phyloP scores from a whole-genome alignment of 1,140 invertebrate genomes.

The Zaprionus africanus region DNA sequence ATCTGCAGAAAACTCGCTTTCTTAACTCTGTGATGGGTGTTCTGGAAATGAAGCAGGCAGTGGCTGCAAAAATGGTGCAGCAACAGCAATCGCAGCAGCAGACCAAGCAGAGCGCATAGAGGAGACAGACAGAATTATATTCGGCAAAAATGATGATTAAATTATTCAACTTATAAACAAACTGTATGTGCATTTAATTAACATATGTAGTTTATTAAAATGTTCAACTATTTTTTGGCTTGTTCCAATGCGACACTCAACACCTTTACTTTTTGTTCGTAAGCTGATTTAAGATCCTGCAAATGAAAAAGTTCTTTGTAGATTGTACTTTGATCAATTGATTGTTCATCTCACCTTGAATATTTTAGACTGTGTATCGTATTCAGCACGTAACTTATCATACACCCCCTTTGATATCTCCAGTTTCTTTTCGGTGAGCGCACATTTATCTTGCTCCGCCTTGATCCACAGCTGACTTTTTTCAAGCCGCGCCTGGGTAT shows the following conservation, averaged over 20 bases:
- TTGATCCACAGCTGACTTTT: constrained; percentile 89
- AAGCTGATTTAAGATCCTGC: constrained; percentile 75
- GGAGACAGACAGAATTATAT: neutral
- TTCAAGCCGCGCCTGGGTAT: constrained; percentile 89
- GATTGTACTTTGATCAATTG: neutral
- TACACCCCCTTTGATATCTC: constrained; percentile 89
- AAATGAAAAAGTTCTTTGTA: neutral
- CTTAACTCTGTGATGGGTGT: constrained; percentile 91
- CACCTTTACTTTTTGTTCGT: constrained; percentile 78
- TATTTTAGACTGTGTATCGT: constrained; percentile 89
- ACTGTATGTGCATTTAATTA: constrained; percentile 72
- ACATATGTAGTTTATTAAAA: constrained; percentile 73
- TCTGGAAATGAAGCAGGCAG: constrained; percentile 87
- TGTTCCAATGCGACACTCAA: constrained; percentile 68
- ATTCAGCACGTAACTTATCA: constrained; percentile 89
- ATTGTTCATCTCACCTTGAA: constrained; percentile 86
- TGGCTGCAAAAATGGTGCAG: constrained; percentile 65
- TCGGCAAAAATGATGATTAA: constrained; percentile 50
- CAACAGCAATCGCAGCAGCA: constrained; percentile 72
- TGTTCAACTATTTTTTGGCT: constrained; percentile 75
- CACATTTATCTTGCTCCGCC: constrained; percentile 89
- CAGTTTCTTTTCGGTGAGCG: constrained; percentile 88
- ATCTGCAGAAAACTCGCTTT: constrained; percentile 93
- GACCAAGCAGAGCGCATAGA: constrained; percentile 42
- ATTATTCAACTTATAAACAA: constrained; percentile 73